These are phyloP conservation scores for Bambusicola thoracicus DNA, from an alignment of 2,113 vertebrate genomes.

Conservation along the genomic window DNA sequence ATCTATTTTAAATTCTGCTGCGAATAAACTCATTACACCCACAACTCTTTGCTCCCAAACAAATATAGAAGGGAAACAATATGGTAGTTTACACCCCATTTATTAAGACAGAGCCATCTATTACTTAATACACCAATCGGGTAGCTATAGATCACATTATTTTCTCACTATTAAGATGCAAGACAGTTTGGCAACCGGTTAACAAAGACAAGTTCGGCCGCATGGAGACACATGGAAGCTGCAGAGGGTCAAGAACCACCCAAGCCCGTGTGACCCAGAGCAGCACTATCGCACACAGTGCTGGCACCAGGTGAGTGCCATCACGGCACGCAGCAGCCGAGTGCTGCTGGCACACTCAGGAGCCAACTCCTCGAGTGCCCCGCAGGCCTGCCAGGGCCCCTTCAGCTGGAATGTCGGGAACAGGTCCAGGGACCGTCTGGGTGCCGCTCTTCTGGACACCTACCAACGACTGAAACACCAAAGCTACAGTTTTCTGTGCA, in stretches of 20 bases:
- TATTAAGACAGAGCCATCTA: conserved; percentile 66
- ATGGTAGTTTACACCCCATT: conserved; percentile 40
- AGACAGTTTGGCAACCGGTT: conserved; percentile 50
- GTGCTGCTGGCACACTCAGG: background rate
- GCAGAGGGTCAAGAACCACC: background rate
- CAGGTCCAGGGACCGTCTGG: conserved; percentile 3
- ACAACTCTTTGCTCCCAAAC: conserved; percentile 5
- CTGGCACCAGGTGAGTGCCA: background rate
- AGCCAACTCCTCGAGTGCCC: conserved; percentile 62
- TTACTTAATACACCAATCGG: conserved; percentile 47
- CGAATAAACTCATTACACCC: background rate
- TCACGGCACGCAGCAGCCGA: background rate
- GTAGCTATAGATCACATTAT: conserved; percentile 52
- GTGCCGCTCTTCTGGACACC: background rate
- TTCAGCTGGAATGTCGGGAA: conserved; percentile 50
- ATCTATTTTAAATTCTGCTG: background rate
- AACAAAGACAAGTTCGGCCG: conserved; percentile 40
- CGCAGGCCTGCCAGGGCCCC: background rate
- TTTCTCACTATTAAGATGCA: conserved; percentile 42
- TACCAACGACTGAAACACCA: background rate
- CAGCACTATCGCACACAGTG: background rate
- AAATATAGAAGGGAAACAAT: conserved; percentile 51
- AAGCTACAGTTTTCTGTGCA: background rate
- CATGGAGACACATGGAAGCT: conserved; percentile 20
- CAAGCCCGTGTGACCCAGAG: background rate